These are phyloP conservation scores for Tenodera sinensis DNA, from an alignment of 2,888 invertebrate genomes.

Conservation along the genomic window DNA sequence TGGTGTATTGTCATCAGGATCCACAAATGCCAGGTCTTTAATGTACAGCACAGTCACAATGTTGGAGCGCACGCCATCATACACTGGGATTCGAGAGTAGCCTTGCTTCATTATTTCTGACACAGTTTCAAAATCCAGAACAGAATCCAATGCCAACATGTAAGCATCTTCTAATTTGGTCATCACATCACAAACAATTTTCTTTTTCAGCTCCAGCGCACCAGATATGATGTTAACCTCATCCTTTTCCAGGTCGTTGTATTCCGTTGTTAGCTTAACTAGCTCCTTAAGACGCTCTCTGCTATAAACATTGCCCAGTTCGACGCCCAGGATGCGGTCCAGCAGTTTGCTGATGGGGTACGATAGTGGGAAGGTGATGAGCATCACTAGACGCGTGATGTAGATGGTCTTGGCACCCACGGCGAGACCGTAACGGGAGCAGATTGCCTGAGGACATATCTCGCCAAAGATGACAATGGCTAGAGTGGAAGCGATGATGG, in stretches of 20 bases:
- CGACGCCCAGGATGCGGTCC: constrained; percentile 91
- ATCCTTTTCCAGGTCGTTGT: constrained; percentile 85
- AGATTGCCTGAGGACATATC: constrained; percentile 94
- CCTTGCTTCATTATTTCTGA: constrained; percentile 94
- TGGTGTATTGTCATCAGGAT: constrained; percentile 96
- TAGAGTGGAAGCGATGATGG: constrained; percentile 85
- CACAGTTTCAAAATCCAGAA: constrained; percentile 94
- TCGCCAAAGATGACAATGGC: constrained; percentile 96
- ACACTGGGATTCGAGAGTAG: constrained; percentile 95
- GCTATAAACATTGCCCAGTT: constrained; percentile 96
- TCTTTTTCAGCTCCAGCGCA: constrained; percentile 90
- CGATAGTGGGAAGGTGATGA: constrained; percentile 86
- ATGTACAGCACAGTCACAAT: constrained; percentile 93
- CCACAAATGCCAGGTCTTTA: constrained; percentile 96
- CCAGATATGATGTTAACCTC: constrained; percentile 97
- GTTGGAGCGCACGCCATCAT: constrained; percentile 76
- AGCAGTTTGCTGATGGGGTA: constrained; percentile 88
- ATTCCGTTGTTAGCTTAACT: constrained; percentile 83
- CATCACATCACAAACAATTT: constrained; percentile 92
- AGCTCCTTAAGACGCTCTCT: constrained; percentile 93
- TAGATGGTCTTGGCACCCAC: constrained; percentile 93
- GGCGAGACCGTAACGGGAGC: constrained; percentile 90
- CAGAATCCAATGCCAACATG: constrained; percentile 86
- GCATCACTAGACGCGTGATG: constrained; percentile 87
- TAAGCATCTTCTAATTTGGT: constrained; percentile 93